Base-by-base conservation (phyloP, 2,888 invertebrate genomes). In the Anarsia innoxiella region DNA sequence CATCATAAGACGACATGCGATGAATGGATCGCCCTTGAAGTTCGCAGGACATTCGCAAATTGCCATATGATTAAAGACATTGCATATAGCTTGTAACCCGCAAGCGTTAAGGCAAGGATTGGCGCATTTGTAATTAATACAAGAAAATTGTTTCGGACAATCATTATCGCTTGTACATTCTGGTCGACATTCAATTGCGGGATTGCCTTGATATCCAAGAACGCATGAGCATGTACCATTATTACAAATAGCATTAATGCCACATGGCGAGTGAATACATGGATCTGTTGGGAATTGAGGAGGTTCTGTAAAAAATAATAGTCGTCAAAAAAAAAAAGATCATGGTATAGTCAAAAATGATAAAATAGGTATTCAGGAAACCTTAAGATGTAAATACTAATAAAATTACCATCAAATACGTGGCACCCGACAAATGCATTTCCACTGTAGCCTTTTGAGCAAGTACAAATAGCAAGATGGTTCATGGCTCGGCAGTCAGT, bases 1-100 rank as follows among this genome's bases (percentile, higher is more conserved):
- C 59, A 80, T 66, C 42, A 87, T 82, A 32, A 72, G 86, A 31
- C 86, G 84, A 63, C 93, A 93, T 43, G 88, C 88, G 44, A 87
- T 88, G 59, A 93, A 93, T 13, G 94, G 93, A 82, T 94, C 93
- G 40, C 95, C 95, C 25, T 89, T 89, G 49, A 90, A 90, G 30
- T 91, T 91, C 9, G 86, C 67, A 10, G 89, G 88, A 65, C 94
- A 94, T 42, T 89, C 89, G 65, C 94, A 94, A 44, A 90, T 89
- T 2, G 94, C 93, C 25, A 90, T 88, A 58, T 94, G 94, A 63
- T 92, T 91, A 47, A 91, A 88, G 1, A 93, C 92, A 42, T 90
- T 87, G 60, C 94, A 94, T 45, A 90, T 77, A 25, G 93, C 90
- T 59, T 90, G 89, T 3, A 77, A 43, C 3, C 91, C 93, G 59